Conservation (phyloP, 2,888 invertebrate species). For the Neuroscelio doddi region DNA sequence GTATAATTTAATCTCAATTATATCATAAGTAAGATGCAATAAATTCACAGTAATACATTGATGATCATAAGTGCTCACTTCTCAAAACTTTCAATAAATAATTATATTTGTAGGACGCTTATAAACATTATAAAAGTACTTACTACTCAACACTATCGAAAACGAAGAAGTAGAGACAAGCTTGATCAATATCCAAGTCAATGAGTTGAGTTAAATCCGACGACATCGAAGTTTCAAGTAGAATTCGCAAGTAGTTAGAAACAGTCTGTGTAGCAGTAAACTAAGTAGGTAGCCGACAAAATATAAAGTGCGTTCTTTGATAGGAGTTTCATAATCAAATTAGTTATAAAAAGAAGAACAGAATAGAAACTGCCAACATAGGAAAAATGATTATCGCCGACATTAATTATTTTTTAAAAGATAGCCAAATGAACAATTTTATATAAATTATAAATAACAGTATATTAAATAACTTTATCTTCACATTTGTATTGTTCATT, state of each 20-base stretch:
- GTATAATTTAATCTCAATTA: no score
- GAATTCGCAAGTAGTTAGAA: slow-evolving; percentile 47
- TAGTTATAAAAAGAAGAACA: slow-evolving; percentile 35
- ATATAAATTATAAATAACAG: no score
- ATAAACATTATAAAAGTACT: slow-evolving; percentile 34
- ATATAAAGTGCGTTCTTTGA: slow-evolving; percentile 36
- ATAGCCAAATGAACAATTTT: no score
- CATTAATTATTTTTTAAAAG: no score
- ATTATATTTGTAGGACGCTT: slow-evolving; percentile 24
- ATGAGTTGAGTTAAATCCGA: slow-evolving; percentile 42
- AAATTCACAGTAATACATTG: neutral
- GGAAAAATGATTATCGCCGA: no score
- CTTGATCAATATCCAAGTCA: slow-evolving; percentile 44
- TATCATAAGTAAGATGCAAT: no score
- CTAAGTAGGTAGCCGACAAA: slow-evolving; percentile 34
- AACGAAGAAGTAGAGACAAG: slow-evolving; percentile 42
- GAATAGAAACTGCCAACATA: no score
- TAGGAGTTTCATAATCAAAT: slow-evolving; percentile 43
- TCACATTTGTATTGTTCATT: no score
- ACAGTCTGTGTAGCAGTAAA: slow-evolving; percentile 44
- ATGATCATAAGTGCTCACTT: slow-evolving; percentile 12
- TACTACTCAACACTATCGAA: slow-evolving; percentile 32
- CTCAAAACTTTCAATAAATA: slow-evolving; percentile 11
- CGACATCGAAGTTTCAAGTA: slow-evolving; percentile 47
- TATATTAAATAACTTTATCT: no score